phyloP scores from a whole-genome alignment of 2,888 invertebrate genomes.

The Nephrocerus scutellatus region DNA sequence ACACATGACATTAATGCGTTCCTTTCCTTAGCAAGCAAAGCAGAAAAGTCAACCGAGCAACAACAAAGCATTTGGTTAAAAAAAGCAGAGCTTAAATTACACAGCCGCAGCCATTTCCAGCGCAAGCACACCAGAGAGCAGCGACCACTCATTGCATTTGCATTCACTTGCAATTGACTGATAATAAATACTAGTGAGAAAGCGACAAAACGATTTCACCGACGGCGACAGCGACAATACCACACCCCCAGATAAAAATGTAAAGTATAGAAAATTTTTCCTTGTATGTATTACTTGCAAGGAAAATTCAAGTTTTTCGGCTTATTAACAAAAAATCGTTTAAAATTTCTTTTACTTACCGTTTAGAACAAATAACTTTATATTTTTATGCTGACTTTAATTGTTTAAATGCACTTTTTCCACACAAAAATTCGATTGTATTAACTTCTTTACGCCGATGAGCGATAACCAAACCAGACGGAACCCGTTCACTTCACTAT shows the following conservation, averaged over 20 bases:
- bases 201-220: too few species aligned
- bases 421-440: constrained; percentile 25
- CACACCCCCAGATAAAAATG: constrained; percentile 22
- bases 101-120: too few species aligned
- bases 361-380: constrained; percentile 26
- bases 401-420: constrained; percentile 31
- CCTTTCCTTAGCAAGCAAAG: too few species aligned
- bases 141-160: too few species aligned
- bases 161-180: constrained; percentile 20
- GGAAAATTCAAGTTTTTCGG: neutral
- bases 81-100: too few species aligned
- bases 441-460: neutral
- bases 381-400: constrained; percentile 35
- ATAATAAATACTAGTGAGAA: too few species aligned
- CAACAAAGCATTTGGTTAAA: too few species aligned
- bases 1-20: too few species aligned
- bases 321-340: constrained; percentile 1
- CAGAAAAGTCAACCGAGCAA: too few species aligned
- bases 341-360: constrained; percentile 34
- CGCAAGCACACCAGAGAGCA: too few species aligned
- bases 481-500: too few species aligned
- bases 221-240: constrained; percentile 18
- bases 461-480: constrained; percentile 13
- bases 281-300: neutral
- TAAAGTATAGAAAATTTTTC: constrained; percentile 8